Base-by-base conservation (phyloP, 2,797 vertebrate species). In the Sebastes steindachneri region DNA sequence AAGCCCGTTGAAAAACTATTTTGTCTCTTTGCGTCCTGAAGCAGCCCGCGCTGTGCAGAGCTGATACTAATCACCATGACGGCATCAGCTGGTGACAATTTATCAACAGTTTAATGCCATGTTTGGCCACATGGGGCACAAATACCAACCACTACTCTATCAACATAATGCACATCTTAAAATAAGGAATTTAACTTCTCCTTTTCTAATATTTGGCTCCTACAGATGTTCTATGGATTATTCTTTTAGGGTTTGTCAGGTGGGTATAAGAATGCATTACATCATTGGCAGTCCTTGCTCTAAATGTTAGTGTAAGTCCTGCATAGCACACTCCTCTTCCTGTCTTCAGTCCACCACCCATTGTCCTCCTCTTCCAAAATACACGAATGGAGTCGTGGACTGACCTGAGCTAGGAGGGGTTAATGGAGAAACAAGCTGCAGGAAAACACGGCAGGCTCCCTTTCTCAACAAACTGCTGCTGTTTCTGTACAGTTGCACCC, bases 401-500 rank as follows among this genome's bases (percentile, higher is more conserved):
- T 80, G 59, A 82, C 63, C 37, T 29, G 19, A 82, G 71, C 19
- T 14, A 28, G 65, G 66, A 60, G 84, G 83, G 76, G 67, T 87
- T 81, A 88, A 86, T 77, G 70, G 28, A 87, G 33, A 73, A 86
- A 64, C 66, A 77, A 35, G 58, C 70, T 12, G 64, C 19, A 71
- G 51, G 58, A 57, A 41, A 60, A 74, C 41, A 6, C 12, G 31
- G 62, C 28, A 3, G 35, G 12, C 45, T 45, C n/a, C 77, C 79
- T 80, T 74, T 74, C 54, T 73, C 67, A 6, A 71, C 77, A 82
- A 88, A 90, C 68, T 67, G 79, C 70, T 69, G 73, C 84, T 55
- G 77, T 78, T 71, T 86, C 75, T 79, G 25, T 83, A 78, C 80
- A 87, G 80, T 86, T 85, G 85, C 78, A 76, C 63, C 81, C 69